These are phyloP conservation scores for Drosophila setosimentum DNA, from an alignment of 2,888 invertebrate species.

Conservation along the genomic window DNA sequence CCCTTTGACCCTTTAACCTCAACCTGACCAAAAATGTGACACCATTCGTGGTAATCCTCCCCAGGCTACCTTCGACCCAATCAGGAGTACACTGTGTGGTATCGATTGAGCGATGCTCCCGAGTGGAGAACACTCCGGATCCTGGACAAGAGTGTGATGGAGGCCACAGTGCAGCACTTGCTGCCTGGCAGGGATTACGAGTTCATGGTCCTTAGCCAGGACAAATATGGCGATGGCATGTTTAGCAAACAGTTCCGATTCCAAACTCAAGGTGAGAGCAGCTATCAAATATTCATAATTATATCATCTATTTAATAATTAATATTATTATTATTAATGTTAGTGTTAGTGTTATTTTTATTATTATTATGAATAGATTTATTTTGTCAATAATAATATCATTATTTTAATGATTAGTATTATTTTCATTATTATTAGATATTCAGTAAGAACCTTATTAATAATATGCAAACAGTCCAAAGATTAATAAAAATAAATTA, in stretches of 20 bases:
- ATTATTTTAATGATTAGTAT: not conserved
- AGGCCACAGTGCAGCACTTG: conserved; percentile 92
- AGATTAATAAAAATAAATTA: no score
- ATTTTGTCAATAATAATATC: no score
- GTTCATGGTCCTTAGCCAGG: conserved; percentile 95
- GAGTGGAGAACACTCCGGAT: conserved; percentile 95
- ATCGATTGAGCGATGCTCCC: conserved; percentile 89
- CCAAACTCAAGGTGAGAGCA: conserved; percentile 88
- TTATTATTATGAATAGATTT: no score
- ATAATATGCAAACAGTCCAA: no score
- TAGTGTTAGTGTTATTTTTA: not conserved
- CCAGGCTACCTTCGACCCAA: conserved; percentile 90
- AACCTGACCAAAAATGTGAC: not conserved
- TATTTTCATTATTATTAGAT: not conserved
- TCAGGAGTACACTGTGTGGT: conserved; percentile 95
- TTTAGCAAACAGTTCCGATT: conserved; percentile 93
- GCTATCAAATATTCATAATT: not conserved
- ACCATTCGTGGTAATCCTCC: not conserved
- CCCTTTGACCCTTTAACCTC: not conserved
- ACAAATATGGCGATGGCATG: conserved; percentile 94
- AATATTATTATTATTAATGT: not conserved
- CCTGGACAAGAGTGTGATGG: conserved; percentile 89
- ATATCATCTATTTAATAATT: not conserved
- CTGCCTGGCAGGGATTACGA: conserved; percentile 93
- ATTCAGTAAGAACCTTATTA: no score